Base-by-base conservation (phyloP, 2,797 vertebrate genomes). In the Zenarchopterus dispar region DNA sequence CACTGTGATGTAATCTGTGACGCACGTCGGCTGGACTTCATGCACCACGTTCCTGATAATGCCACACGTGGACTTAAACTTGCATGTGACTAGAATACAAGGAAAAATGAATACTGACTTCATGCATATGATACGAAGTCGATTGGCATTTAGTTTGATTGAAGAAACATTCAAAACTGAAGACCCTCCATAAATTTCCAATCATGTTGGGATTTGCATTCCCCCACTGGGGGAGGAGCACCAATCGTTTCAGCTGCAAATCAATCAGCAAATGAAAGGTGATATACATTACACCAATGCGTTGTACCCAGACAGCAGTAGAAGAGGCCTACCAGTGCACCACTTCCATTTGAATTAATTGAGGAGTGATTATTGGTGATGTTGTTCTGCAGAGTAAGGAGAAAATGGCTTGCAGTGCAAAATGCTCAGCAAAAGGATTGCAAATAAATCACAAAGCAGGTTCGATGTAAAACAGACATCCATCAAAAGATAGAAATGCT, bases 261-360 rank as follows among this genome's bases (percentile, higher is more conserved):
- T 89, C 89, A 89, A 87, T 86, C 88, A 57, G 59, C 50, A 70
- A 85, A 80, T 82, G 80, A 87, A 77, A 84, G 76, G 80, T 73
- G 77, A 88, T 80, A 72, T 84, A 79, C 81, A 82, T 82, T 84
- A 81, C 77, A 81, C 63, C 63, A 74, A 88, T 80, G 73, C 70
- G 87, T 78, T 82, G 80, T 83, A 78, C 71, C 62, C 51, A 21
- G 73, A 76, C 65, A 75, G 11, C 44, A 21, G 44, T 19, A 59
- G 49, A 68, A 72, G 78, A 90, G 82, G 89, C 84, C 81, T 75
- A 82, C 61, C 72, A 73, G 73, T 79, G 78, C 80, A 78, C 75
- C 73, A 78, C 85, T 84, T 88, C 66, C 74, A 87, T 87, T 89
- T 80, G 80, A 87, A 91, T 91, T 91, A 86, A 85, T 84, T 79